phyloP scores from a whole-genome alignment of 2,113 vertebrate genomes.

The Empidonax traillii region DNA sequence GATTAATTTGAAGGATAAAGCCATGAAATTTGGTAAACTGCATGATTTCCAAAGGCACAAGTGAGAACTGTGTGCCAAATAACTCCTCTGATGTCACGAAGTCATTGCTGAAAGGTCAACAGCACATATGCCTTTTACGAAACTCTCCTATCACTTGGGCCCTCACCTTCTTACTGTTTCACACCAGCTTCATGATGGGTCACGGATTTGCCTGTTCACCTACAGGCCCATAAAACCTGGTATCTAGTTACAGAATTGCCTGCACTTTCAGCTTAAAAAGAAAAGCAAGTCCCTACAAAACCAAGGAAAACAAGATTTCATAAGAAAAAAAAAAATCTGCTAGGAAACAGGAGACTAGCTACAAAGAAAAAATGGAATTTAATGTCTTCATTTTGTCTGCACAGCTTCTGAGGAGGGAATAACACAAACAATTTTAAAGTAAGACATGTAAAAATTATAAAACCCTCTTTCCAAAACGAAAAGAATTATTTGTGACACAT shows the following conservation, averaged over 20 bases:
- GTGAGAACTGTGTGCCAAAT: neutral
- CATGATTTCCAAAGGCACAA: neutral
- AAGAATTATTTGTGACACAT: neutral
- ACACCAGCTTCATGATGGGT: neutral
- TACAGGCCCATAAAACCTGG: neutral
- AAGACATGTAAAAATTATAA: neutral
- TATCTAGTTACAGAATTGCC: neutral
- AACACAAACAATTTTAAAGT: neutral
- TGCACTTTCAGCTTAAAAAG: neutral
- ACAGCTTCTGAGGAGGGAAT: neutral
- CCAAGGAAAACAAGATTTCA: neutral
- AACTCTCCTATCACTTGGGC: neutral
- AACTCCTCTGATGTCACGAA: neutral
- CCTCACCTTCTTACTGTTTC: neutral
- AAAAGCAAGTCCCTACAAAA: neutral
- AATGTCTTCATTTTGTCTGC: neutral
- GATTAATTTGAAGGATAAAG: neutral
- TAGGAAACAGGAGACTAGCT: neutral
- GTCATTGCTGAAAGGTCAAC: neutral
- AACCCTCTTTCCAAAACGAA: fast-evolving
- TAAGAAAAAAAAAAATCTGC: neutral
- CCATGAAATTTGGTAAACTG: neutral
- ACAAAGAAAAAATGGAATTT: neutral
- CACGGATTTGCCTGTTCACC: neutral
- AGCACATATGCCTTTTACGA: fast-evolving